These are phyloP conservation scores for Gobio occitaniae DNA, from an alignment of 2,797 vertebrate species.

Conservation along the genomic window DNA sequence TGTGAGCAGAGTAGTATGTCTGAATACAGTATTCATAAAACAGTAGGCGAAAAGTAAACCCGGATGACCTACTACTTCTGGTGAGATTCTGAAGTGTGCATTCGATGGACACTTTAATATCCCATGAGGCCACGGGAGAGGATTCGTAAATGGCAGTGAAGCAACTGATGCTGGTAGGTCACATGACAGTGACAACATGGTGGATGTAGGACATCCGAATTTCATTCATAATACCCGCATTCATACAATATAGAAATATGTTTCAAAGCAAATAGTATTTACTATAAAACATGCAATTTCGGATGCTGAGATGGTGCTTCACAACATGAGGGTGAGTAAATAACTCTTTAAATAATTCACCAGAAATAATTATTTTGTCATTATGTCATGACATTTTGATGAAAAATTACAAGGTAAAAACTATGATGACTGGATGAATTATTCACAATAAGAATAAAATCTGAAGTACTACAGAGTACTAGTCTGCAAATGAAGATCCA, in stretches of 20 bases:
- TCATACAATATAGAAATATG: no score
- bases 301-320: no score
- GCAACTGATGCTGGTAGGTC: no score
- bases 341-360: not conserved
- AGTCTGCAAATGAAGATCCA: not conserved
- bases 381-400: not conserved
- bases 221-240: no score
- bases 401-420: not conserved
- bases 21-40: constrained; percentile 3
- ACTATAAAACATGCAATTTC: no score
- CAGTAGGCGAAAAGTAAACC: not conserved
- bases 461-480: not conserved
- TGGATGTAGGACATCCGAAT: no score
- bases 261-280: no score
- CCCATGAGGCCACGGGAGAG: no score
- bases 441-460: not conserved
- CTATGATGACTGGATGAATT: not conserved
- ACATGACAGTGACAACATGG: no score
- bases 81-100: no score
- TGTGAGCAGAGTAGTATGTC: not conserved
- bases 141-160: no score
- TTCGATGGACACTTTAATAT: no score
- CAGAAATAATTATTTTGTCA: not conserved
- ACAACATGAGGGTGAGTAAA: not conserved
- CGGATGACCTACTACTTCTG: not conserved